Conservation (phyloP, 1,140 invertebrate genomes). For the Eueides isabella region DNA sequence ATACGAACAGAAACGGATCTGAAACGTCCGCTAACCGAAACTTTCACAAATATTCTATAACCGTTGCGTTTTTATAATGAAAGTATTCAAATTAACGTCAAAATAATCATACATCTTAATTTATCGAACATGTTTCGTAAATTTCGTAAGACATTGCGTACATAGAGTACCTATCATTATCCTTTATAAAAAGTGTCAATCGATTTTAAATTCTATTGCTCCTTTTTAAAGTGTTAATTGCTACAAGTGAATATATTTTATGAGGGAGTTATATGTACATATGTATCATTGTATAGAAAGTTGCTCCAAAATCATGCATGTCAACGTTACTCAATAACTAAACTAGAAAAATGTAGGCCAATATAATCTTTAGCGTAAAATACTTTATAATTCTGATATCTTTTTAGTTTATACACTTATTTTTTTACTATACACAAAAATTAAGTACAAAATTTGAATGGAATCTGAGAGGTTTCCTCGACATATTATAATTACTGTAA, state of each 20-base stretch:
- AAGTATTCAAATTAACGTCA: constrained; percentile 3
- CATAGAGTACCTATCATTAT: neutral
- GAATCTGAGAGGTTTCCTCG: neutral
- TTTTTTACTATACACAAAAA: neutral
- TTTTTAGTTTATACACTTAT: neutral
- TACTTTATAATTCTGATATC: neutral
- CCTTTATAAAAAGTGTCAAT: constrained; percentile 1
- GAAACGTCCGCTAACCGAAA: neutral
- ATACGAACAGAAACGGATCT: neutral
- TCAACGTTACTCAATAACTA: constrained; percentile 64
- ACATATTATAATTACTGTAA: neutral
- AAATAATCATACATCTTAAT: constrained; percentile 22
- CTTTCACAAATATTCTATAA: neutral
- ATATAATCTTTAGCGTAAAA: constrained; percentile 12
- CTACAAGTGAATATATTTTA: neutral
- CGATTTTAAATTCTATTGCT: constrained; percentile 7
- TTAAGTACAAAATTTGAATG: constrained; percentile 2
- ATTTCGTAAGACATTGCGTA: constrained; percentile 20
- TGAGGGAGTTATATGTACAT: constrained; percentile 22
- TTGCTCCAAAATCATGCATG: constrained; percentile 69
- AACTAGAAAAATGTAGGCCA: constrained; percentile 37
- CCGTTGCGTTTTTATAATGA: constrained; percentile 5
- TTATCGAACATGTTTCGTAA: constrained; percentile 18
- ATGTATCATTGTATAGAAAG: constrained; percentile 67
- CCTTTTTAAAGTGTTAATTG: constrained; percentile 11